A percentile compares a stretch with the other conserved stretches of the same genome.
phyloP scores from a whole-genome alignment of 2,888 invertebrate species.

The Euphydryas editha region DNA sequence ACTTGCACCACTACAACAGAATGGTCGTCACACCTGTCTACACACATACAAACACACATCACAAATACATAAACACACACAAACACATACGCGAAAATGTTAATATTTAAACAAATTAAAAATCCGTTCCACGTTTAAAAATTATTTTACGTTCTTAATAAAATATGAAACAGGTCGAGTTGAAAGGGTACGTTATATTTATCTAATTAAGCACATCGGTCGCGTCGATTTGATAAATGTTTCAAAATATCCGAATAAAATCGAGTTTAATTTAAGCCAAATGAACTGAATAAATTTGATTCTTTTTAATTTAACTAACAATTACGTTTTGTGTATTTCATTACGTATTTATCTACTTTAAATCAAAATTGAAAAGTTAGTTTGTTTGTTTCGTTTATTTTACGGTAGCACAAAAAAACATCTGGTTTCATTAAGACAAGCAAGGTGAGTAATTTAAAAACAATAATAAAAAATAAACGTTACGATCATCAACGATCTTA shows the following conservation, averaged over 20 bases:
- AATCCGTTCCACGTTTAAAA: neutral
- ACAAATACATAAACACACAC: too few species aligned
- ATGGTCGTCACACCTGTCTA: too few species aligned
- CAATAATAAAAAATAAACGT: too few species aligned
- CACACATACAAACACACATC: too few species aligned
- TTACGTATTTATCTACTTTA: neutral
- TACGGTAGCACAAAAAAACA: too few species aligned
- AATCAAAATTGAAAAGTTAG: too few species aligned
- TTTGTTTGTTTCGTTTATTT: too few species aligned
- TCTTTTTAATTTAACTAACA: neutral
- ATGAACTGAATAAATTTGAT: neutral
- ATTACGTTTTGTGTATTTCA: neutral
- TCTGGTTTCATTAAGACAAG: too few species aligned
- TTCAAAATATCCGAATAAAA: neutral
- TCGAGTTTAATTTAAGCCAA: neutral
- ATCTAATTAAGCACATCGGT: conserved; percentile 47
- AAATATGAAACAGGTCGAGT: conserved; percentile 45
- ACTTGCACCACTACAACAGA: too few species aligned
- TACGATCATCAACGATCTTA: too few species aligned
- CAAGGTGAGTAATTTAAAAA: too few species aligned
- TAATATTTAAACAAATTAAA: neutral
- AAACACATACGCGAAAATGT: too few species aligned
- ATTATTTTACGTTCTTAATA: conserved; percentile 34
- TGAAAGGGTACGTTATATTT: conserved; percentile 50
- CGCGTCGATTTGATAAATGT: neutral